phyloP scores from a whole-genome alignment of 2,113 vertebrate genomes.

The Aspiorhynchus laticeps region DNA sequence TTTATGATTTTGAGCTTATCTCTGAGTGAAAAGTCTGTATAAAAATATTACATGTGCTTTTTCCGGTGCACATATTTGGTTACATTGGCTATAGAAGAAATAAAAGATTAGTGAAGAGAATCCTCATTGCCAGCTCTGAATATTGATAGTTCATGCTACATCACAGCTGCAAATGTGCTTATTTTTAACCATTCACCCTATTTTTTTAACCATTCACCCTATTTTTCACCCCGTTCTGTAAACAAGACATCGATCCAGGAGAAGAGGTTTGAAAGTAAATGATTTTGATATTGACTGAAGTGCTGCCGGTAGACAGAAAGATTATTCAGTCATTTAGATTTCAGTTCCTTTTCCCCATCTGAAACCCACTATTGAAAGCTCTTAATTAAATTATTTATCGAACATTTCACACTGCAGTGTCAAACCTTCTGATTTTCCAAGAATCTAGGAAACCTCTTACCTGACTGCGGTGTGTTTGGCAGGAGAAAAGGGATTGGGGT shows the following conservation, averaged over 20 bases:
- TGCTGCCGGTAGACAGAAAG: background rate
- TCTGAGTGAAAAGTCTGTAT: background rate
- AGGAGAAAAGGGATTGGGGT: background rate
- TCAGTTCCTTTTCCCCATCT: constrained; percentile 9
- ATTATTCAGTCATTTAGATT: constrained; percentile 14
- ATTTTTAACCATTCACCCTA: constrained; percentile 27
- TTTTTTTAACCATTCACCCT: constrained; percentile 16
- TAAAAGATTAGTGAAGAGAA: background rate
- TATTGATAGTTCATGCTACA: constrained; percentile 16
- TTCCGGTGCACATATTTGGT: background rate
- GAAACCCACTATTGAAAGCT: background rate
- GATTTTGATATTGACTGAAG: constrained; percentile 41
- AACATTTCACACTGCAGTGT: constrained; percentile 15
- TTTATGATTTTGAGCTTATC: background rate
- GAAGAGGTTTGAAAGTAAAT: constrained; percentile 39
- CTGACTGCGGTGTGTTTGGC: constrained; percentile 1
- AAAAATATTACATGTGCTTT: background rate
- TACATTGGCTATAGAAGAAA: constrained; percentile 5
- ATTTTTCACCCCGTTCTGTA: background rate
- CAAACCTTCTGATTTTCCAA: constrained; percentile 3
- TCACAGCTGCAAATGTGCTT: constrained; percentile 30
- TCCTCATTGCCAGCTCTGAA: background rate
- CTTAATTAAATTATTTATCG: background rate
- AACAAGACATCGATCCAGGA: constrained; percentile 26
- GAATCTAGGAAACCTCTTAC: background rate